phyloP scores from a whole-genome alignment of 2,888 invertebrate genomes.

The Hyppa rectilinea region DNA sequence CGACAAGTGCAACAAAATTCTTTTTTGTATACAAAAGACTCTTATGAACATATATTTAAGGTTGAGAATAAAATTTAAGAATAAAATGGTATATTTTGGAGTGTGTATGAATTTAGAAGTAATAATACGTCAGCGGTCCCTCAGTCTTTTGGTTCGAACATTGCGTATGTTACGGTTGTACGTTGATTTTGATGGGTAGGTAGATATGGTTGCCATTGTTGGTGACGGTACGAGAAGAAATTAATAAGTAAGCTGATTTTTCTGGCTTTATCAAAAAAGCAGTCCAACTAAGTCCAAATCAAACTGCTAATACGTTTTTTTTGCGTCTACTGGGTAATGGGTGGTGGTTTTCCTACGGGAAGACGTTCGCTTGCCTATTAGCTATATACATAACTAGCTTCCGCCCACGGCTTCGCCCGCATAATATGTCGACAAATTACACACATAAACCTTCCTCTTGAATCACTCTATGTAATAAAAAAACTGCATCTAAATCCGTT shows the following conservation, averaged over 20 bases:
- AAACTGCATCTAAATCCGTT: too few relatives aligned
- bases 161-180: slow-evolving; percentile 82
- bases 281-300: neutral
- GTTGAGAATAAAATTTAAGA: slow-evolving; percentile 58
- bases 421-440: too few relatives aligned
- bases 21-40: too few relatives aligned
- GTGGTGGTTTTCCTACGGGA: too few relatives aligned
- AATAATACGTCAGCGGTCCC: slow-evolving; percentile 87
- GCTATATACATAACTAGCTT: too few relatives aligned
- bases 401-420: too few relatives aligned
- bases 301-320: neutral
- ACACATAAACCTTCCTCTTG: too few relatives aligned
- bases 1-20: slow-evolving; percentile 87
- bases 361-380: too few relatives aligned
- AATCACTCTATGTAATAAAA: too few relatives aligned
- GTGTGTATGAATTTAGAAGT: slow-evolving; percentile 87
- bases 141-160: slow-evolving; percentile 86
- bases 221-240: slow-evolving; percentile 56
- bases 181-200: slow-evolving; percentile 84
- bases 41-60: slow-evolving; percentile 58
- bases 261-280: neutral
- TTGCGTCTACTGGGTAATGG: too few relatives aligned
- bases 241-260: neutral
- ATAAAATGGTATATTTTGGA: slow-evolving; percentile 51
- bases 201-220: slow-evolving; percentile 73